Evolutionary conservation across 2,797 vertebrate species (phyloP).

Genomic region (Thalassophryne amazonica): DNA sequence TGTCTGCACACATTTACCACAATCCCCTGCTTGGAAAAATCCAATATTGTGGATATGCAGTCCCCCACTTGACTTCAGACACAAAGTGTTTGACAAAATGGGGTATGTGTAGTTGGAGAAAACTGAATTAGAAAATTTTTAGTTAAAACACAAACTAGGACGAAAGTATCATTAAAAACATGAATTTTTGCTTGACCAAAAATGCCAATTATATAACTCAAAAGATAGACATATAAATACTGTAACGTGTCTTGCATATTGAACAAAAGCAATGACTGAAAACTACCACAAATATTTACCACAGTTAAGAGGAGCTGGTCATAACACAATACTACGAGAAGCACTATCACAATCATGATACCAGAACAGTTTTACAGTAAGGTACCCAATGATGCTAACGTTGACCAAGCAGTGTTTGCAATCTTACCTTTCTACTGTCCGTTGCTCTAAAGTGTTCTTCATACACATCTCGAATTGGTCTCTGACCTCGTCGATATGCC

Average conservation of each 20-base stretch:
- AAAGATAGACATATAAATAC: too few relatives aligned
- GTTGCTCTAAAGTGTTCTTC: constrained; percentile 32
- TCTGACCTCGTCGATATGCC: constrained; percentile 43
- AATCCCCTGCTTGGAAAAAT: too few relatives aligned
- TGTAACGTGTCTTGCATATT: neutral
- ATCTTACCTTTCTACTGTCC: constrained; percentile 55
- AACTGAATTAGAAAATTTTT: too few relatives aligned
- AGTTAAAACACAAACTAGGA: too few relatives aligned
- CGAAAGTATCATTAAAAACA: too few relatives aligned
- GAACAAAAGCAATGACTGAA: neutral
- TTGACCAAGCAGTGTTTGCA: neutral
- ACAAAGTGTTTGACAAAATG: too few relatives aligned
- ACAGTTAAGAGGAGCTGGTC: neutral
- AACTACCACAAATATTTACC: neutral
- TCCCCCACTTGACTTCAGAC: too few relatives aligned
- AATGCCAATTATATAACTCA: too few relatives aligned
- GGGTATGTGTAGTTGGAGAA: too few relatives aligned
- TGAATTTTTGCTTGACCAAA: too few relatives aligned
- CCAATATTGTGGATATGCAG: too few relatives aligned
- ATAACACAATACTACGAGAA: neutral
- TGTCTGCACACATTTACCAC: too few relatives aligned
- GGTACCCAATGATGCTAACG: neutral
- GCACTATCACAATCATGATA: neutral
- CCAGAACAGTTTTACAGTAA: neutral
- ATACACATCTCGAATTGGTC: constrained; percentile 48